Conservation (phyloP, 2,888 invertebrate species). For the Thyatira batis region DNA sequence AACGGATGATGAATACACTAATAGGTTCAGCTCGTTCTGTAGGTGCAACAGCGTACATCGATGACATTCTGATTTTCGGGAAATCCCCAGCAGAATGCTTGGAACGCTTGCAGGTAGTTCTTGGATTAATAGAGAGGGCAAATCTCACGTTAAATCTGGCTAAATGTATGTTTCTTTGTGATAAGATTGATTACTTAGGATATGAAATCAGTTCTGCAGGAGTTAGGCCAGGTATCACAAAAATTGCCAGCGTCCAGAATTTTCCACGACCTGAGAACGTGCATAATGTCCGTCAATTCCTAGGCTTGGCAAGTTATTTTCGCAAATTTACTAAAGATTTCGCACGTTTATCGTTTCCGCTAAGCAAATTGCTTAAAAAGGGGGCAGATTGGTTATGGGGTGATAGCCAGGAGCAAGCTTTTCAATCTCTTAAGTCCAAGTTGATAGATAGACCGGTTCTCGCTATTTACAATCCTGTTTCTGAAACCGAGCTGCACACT, state of each 20-base stretch:
- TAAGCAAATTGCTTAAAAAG: slow-evolving; percentile 17
- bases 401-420: slow-evolving; percentile 7
- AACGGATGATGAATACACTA: slow-evolving; percentile 1
- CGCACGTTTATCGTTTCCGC: slow-evolving; percentile 17
- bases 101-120: slow-evolving; percentile 3
- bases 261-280: slow-evolving; percentile 32
- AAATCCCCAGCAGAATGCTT: slow-evolving; percentile 3
- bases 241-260: slow-evolving; percentile 31
- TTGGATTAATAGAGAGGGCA: slow-evolving; percentile 5
- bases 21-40: slow-evolving; percentile 7
- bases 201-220: slow-evolving; percentile 32
- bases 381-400: slow-evolving; percentile 6
- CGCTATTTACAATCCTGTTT: slow-evolving; percentile 24
- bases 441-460: slow-evolving; percentile 20
- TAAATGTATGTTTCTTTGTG: slow-evolving; percentile 6
- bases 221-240: slow-evolving; percentile 30
- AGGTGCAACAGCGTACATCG: slow-evolving; percentile 9
- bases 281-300: slow-evolving; percentile 33
- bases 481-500: slow-evolving; percentile 26
- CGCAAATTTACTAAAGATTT: slow-evolving; percentile 27
- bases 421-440: slow-evolving; percentile 3
- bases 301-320: slow-evolving; percentile 21
- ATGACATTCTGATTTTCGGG: slow-evolving; percentile 10
- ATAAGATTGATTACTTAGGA: slow-evolving; percentile 35
- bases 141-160: slow-evolving; percentile 9